Conservation (phyloP, 2,888 invertebrate genomes). For the Rotaria socialis region DNA sequence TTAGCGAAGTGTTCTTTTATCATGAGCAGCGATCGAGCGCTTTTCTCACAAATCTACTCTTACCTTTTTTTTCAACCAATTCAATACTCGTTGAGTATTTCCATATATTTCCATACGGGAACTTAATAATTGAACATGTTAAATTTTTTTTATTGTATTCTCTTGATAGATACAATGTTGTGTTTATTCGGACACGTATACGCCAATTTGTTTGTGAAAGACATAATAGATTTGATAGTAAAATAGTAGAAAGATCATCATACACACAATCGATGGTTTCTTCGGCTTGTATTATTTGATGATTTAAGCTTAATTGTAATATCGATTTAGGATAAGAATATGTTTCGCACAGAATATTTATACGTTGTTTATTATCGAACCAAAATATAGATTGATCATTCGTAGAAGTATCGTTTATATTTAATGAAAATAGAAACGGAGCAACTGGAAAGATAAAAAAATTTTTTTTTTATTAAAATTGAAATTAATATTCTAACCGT, state of each 20-base stretch:
- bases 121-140: neutral
- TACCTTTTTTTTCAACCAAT: neutral
- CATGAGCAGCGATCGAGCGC: no score
- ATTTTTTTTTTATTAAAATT: neutral
- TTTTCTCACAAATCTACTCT: neutral
- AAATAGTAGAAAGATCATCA: neutral
- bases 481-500: neutral
- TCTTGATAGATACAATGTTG: neutral
- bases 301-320: neutral
- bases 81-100: neutral
- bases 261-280: neutral
- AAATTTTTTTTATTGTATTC: neutral
- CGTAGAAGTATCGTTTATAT: neutral
- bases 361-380: neutral
- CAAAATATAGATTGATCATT: neutral
- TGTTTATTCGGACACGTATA: neutral
- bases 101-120: neutral
- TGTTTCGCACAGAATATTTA: neutral
- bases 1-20: no score
- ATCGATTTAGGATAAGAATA: constrained; percentile 24
- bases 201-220: neutral
- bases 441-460: neutral
- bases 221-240: neutral
- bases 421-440: constrained; percentile 2
- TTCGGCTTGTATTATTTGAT: neutral